Conservation (phyloP, 2,113 vertebrate genomes). For the Arizona elegans region DNA sequence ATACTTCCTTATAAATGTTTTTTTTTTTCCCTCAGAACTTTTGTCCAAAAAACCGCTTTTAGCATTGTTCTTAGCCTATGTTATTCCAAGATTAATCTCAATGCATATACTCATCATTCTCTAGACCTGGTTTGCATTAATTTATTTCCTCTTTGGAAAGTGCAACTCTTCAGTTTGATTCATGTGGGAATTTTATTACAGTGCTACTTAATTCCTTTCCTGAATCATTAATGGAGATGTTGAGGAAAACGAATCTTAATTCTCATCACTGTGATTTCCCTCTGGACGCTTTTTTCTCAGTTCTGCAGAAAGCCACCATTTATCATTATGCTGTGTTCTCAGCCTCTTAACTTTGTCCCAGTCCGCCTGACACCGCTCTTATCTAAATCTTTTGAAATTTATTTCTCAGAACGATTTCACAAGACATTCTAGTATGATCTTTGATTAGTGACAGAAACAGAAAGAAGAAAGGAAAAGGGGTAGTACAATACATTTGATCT, state of each 20-base stretch:
- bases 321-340: conserved; percentile 17
- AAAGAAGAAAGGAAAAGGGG: neutral
- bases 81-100: conserved; percentile 12
- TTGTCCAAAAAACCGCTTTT: neutral
- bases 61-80: neutral
- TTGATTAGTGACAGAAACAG: neutral
- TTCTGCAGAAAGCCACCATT: neutral
- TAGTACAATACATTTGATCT: neutral
- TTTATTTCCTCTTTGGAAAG: conserved; percentile 38
- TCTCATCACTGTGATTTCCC: conserved; percentile 2
- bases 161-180: conserved; percentile 47
- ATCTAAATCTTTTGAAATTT: conserved; percentile 4
- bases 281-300: neutral
- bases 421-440: neutral
- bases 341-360: conserved; percentile 5
- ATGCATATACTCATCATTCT: neutral
- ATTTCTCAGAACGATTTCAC: neutral
- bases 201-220: conserved; percentile 45
- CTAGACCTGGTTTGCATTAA: conserved; percentile 31
- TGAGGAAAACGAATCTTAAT: conserved; percentile 15
- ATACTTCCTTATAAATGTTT: neutral
- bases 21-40: neutral
- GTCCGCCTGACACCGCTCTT: neutral
- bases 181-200: conserved; percentile 51
- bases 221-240: conserved; percentile 54